Conservation (phyloP, 2,888 invertebrate genomes). For the Arrhopalites spinosus region DNA sequence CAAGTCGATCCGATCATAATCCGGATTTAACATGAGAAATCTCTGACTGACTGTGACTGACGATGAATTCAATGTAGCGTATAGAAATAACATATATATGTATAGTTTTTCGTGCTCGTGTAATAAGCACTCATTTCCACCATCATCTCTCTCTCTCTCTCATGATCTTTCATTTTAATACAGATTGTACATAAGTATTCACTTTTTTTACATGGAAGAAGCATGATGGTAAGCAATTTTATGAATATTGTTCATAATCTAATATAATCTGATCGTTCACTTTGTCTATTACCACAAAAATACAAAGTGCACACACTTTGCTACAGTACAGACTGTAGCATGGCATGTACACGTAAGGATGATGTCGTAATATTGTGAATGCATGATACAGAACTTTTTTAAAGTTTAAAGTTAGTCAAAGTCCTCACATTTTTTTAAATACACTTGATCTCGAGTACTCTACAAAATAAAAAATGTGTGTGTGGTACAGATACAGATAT, state of each 20-base stretch:
- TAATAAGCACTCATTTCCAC: constrained; percentile 1
- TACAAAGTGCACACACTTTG: neutral
- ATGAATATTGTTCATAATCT: too few relatives aligned
- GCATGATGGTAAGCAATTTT: neutral
- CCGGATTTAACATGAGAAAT: constrained; percentile 42
- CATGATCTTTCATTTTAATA: neutral
- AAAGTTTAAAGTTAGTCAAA: neutral
- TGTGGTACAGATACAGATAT: too few relatives aligned
- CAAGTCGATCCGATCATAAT: constrained; percentile 42
- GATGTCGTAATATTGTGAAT: too few relatives aligned
- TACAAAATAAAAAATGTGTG: too few relatives aligned
- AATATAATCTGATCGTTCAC: too few relatives aligned
- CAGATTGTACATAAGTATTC: neutral
- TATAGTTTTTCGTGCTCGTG: constrained; percentile 10
- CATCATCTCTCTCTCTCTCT: neutral
- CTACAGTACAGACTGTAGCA: too few relatives aligned
- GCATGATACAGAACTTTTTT: too few relatives aligned
- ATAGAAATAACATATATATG: too few relatives aligned
- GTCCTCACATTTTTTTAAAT: neutral
- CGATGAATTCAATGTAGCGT: constrained; percentile 18
- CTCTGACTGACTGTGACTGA: constrained; percentile 12
- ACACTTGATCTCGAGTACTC: too few relatives aligned
- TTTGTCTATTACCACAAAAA: too few relatives aligned
- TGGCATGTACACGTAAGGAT: too few relatives aligned
- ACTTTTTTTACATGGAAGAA: neutral